A percentile compares a stretch with the other conserved stretches of the same genome.
Evolutionary conservation across 1,140 invertebrate genomes (phyloP).

Genomic region (Drosophila pallidifrons): DNA sequence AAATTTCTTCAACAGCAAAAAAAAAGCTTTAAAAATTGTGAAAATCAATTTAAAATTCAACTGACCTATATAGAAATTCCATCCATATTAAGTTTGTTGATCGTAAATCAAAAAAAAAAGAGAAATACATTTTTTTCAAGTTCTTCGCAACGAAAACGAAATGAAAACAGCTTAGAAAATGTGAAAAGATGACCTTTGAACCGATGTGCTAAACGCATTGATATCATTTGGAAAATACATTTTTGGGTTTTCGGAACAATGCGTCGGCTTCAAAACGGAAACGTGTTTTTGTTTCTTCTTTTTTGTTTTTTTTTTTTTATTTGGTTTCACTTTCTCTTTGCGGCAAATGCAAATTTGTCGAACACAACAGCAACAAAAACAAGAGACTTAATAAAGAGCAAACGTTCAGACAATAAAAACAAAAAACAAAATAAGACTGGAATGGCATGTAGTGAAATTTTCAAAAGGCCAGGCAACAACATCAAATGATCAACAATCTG

Average conservation of each 20-base stretch:
- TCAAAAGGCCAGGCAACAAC: background rate
- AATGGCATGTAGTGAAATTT: slow-evolving; percentile 49
- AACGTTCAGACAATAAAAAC: slow-evolving; percentile 23
- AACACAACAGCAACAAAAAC: slow-evolving; percentile 22
- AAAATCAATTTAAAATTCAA: no score
- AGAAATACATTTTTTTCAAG: no score
- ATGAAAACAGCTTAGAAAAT: slow-evolving; percentile 1
- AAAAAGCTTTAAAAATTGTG: no score
- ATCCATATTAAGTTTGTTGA: no score
- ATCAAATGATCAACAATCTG: slow-evolving; percentile 8
- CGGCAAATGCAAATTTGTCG: slow-evolving; percentile 45
- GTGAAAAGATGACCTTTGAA: slow-evolving; percentile 1
- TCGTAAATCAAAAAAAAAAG: no score
- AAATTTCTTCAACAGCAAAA: no score
- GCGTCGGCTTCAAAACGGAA: slow-evolving; percentile 5
- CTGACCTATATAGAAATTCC: no score
- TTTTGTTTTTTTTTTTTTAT: slow-evolving; percentile 17
- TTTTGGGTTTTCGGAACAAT: slow-evolving; percentile 19
- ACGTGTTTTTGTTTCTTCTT: slow-evolving; percentile 21
- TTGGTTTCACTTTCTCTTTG: slow-evolving; percentile 45
- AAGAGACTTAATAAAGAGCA: slow-evolving; percentile 16
- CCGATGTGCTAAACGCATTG: slow-evolving; percentile 13
- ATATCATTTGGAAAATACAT: slow-evolving; percentile 35
- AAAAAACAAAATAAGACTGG: slow-evolving; percentile 14
- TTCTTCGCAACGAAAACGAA: background rate